Evolutionary conservation across 1,140 invertebrate species (phyloP), one percentile per base, ranked within the genome.

Genomic region (Mamestra configurata): DNA sequence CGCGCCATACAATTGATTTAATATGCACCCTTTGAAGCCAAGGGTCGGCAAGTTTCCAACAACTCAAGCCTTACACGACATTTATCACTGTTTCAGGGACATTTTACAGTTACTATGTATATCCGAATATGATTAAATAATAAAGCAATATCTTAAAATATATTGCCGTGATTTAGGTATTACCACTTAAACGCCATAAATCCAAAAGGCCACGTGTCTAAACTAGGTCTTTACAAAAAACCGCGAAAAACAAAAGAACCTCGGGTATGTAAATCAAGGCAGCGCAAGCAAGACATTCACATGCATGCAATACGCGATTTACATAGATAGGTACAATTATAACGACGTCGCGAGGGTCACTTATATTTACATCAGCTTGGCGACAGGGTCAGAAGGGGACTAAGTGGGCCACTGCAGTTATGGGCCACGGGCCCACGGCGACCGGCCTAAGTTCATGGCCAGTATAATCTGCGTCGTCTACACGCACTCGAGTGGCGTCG

Each of bases 351-450:
- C 53, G 73, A 76, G 57, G 73, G 73, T 49, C 73, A 55, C 40
- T 70, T 70, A 80, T 68, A 70, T 70, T 76, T 66, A 68, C 24
- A 76, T 57, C 64, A 37, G 13, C 49, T 24, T 68, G 51, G 61
- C 59, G 22, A 55, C 72, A 76, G 71, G 72, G 79, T 64, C 77
- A 77, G 22, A 57, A 75, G 81, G 81, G 78, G 40, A 75, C 24
- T 72, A 82, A 79, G 64, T 82, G 78, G 81, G 78, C 81, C 81
- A 79, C 51, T 82, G 81, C 81, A 82, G 66, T 68, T 77, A 76
- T 76, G 49, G 76, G 59, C 71, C 51, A 73, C 46, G 57, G 49
- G 76, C 51, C 71, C 51, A 73, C 46, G 57, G 55, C 70, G 71
- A 73, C 66, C 59, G 66, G 15, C 22, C 53, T 51, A 80, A 82